Conservation (phyloP, 2,797 vertebrate species). For the Syncerus caffer region DNA sequence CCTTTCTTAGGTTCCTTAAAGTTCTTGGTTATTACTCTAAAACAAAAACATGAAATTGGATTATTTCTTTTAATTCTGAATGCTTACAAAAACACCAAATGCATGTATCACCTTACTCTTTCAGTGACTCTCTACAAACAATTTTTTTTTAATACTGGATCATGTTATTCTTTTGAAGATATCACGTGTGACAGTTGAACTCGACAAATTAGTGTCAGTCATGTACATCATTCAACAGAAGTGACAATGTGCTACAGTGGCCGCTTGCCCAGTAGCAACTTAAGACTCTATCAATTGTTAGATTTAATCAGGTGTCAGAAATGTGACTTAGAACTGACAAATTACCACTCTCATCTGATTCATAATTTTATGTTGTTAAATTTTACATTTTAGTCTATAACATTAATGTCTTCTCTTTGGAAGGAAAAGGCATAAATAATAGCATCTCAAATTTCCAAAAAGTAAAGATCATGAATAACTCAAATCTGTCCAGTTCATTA, state of each 20-base stretch:
- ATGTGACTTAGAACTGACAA: neutral
- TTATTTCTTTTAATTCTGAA: neutral
- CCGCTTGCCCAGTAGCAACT: neutral
- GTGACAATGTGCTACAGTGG: neutral
- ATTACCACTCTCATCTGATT: neutral
- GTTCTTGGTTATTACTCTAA: neutral
- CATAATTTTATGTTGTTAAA: neutral
- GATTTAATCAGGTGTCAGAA: neutral
- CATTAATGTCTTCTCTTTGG: neutral
- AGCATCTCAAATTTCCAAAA: conserved; percentile 1
- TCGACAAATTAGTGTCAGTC: neutral
- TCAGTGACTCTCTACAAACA: neutral
- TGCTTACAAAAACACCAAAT: neutral
- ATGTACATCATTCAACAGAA: neutral
- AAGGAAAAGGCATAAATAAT: neutral
- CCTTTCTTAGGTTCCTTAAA: neutral
- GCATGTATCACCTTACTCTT: neutral
- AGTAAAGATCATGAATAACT: neutral
- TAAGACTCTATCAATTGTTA: neutral
- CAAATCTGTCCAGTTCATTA: neutral
- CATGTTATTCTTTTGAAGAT: neutral
- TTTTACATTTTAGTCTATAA: neutral
- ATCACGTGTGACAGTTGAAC: neutral
- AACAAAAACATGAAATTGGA: neutral
- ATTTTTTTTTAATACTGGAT: neutral